Evolutionary conservation across 2,113 vertebrate species (phyloP).

Genomic region (Indicator indicator): DNA sequence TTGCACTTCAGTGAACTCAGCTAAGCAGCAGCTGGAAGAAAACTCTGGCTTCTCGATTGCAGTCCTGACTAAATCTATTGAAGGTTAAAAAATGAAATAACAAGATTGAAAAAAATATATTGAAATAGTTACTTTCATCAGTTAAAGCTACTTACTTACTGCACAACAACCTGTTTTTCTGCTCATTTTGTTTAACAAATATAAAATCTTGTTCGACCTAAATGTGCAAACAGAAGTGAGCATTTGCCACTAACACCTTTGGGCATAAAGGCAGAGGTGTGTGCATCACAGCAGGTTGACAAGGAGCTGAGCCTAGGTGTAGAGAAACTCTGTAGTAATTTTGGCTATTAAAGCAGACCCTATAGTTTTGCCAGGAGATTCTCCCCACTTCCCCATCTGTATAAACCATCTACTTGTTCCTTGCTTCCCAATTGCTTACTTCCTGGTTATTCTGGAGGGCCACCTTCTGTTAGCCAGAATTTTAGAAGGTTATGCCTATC

Average conservation of each 20-base stretch:
- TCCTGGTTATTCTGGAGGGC: not conserved
- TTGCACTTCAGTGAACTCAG: not conserved
- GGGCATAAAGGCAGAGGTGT: not conserved
- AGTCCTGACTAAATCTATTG: not conserved
- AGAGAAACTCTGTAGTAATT: not conserved
- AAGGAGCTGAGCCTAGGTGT: not conserved
- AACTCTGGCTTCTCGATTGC: not conserved
- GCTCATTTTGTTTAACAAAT: not conserved
- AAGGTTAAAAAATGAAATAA: not conserved
- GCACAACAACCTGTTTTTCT: not conserved
- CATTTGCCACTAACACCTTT: not conserved
- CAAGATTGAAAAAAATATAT: not conserved
- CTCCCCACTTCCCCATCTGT: not conserved
- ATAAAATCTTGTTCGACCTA: no score
- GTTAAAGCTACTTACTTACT: not conserved
- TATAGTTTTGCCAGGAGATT: not conserved
- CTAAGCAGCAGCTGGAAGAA: not conserved
- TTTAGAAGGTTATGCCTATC: not conserved
- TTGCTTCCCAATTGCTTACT: not conserved
- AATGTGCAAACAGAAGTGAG: not conserved
- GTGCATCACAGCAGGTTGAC: not conserved
- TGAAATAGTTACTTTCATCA: not conserved
- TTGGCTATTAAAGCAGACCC: not conserved
- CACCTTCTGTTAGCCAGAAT: not conserved
- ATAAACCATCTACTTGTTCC: not conserved